These are phyloP conservation scores for Perdix hodgsoniae DNA, from an alignment of 2,797 vertebrate genomes.

Conservation along the genomic window DNA sequence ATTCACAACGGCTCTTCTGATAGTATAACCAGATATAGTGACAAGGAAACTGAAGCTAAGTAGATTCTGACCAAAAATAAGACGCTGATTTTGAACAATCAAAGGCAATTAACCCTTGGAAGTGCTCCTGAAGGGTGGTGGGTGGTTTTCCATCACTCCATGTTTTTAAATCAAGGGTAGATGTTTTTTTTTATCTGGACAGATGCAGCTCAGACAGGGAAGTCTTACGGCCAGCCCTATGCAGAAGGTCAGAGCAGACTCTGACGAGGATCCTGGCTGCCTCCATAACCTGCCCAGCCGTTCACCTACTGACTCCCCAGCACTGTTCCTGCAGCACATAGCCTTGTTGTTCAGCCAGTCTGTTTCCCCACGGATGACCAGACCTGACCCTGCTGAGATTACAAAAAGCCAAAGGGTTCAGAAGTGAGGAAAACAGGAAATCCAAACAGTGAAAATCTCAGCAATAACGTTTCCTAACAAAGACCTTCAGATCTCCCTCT, in stretches of 20 bases:
- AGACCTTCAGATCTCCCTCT: constrained; percentile 63
- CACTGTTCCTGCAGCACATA: not conserved
- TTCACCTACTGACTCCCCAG: constrained; percentile 6
- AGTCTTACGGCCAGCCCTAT: not conserved
- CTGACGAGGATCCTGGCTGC: constrained; percentile 13
- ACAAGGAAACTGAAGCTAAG: not conserved
- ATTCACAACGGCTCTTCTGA: not conserved
- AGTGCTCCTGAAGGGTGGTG: not conserved
- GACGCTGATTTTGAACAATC: not conserved
- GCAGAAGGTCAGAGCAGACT: constrained; percentile 28
- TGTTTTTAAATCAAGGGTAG: not conserved
- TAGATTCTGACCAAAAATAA: not conserved
- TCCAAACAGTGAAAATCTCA: constrained; percentile 70
- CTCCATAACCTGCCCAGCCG: not conserved
- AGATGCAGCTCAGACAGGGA: not conserved
- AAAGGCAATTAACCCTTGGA: constrained; percentile 2
- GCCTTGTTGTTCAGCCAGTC: constrained; percentile 59
- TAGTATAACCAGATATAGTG: not conserved
- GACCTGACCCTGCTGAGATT: constrained; percentile 68
- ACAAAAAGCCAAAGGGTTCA: constrained; percentile 61
- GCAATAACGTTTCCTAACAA: constrained; percentile 71
- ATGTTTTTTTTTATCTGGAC: constrained; percentile 18
- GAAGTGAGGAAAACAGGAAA: constrained; percentile 72
- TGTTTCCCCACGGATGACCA: constrained; percentile 57
- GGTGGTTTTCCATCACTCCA: constrained; percentile 30